These are phyloP conservation scores for Heliconius hortense DNA, from an alignment of 2,888 invertebrate genomes.

Conservation along the genomic window DNA sequence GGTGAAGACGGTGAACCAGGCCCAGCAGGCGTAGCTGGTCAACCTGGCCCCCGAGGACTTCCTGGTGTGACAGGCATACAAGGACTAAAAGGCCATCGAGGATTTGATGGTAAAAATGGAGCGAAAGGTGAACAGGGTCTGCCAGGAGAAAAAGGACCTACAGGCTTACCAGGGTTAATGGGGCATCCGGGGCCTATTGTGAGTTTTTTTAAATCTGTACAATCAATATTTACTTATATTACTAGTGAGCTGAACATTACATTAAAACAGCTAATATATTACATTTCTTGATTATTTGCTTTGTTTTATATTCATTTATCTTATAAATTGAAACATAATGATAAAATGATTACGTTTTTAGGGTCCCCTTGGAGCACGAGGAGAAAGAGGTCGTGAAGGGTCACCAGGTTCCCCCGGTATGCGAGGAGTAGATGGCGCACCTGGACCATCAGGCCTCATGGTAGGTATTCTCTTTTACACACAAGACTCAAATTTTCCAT, in stretches of 20 bases:
- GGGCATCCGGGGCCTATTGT: constrained; percentile 88
- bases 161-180: constrained; percentile 85
- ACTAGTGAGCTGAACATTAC: no score
- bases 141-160: constrained; percentile 88
- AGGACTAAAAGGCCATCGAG: constrained; percentile 91
- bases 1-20: constrained; percentile 93
- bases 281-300: neutral
- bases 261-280: no score
- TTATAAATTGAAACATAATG: neutral
- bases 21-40: constrained; percentile 86
- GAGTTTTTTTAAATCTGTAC: constrained; percentile 47
- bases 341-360: constrained; percentile 52
- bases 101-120: constrained; percentile 90
- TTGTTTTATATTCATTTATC: neutral
- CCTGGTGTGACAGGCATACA: constrained; percentile 89
- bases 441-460: constrained; percentile 89
- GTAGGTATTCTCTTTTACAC: constrained; percentile 63
- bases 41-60: constrained; percentile 87
- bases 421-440: constrained; percentile 89
- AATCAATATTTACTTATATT: no score
- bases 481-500: neutral
- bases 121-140: constrained; percentile 90
- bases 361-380: constrained; percentile 90
- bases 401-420: constrained; percentile 89
- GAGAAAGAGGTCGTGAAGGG: constrained; percentile 93